phyloP scores from a whole-genome alignment of 2,113 vertebrate species.

The Pseudorasbora parva region DNA sequence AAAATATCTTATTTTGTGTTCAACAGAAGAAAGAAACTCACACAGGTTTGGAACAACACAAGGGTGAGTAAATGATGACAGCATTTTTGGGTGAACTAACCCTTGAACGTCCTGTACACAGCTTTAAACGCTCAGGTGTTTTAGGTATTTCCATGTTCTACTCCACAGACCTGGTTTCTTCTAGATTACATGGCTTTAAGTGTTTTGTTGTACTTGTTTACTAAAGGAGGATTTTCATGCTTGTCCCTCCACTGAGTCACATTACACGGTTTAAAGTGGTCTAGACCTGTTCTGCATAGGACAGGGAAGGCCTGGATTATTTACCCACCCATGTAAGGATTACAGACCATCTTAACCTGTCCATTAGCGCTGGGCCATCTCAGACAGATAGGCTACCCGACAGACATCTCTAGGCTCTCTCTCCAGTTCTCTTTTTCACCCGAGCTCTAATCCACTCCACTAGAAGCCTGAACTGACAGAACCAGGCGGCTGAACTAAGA shows the following conservation, averaged over 20 bases:
- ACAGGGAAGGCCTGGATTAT: slow-evolving; percentile 34
- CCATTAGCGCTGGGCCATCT: slow-evolving; percentile 18
- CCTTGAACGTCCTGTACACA: not conserved
- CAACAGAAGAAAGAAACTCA: no score
- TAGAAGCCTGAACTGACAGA: slow-evolving; percentile 5
- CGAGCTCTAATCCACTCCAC: slow-evolving; percentile 12
- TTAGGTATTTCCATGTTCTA: not conserved
- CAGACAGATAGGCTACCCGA: slow-evolving; percentile 41
- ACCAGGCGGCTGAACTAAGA: slow-evolving; percentile 38
- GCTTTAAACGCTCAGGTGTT: not conserved
- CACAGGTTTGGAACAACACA: no score
- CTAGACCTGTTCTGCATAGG: slow-evolving; percentile 17
- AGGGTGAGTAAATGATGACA: no score
- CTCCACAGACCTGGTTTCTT: not conserved
- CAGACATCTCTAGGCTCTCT: not conserved
- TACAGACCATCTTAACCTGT: not conserved
- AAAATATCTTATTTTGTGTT: no score
- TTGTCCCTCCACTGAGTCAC: slow-evolving; percentile 20
- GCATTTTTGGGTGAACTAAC: no score
- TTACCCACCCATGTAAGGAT: slow-evolving; percentile 42
- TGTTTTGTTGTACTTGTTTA: slow-evolving; percentile 24
- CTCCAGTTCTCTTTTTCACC: not conserved
- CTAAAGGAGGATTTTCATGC: slow-evolving; percentile 36
- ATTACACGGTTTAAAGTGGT: slow-evolving; percentile 26
- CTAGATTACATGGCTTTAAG: slow-evolving; percentile 1